Conservation (phyloP, 2,888 invertebrate genomes). For the Gerosis bhagava region DNA sequence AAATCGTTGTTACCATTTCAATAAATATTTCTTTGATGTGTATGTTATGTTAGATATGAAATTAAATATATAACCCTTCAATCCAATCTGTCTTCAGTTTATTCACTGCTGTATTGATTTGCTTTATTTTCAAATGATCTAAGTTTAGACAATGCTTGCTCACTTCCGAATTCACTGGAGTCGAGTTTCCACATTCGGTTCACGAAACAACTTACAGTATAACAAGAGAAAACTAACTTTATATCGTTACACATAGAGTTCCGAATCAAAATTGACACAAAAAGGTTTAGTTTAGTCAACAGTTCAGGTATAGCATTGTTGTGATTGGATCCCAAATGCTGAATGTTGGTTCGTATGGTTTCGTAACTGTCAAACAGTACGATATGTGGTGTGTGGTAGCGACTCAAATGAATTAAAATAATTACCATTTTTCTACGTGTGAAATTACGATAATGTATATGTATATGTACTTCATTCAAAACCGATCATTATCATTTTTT, state of each 20-base stretch:
- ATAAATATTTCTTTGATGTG: no score
- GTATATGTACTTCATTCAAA: no score
- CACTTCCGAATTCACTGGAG: constrained; percentile 52
- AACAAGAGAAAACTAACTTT: constrained; percentile 33
- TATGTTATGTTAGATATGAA: no score
- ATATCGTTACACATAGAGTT: constrained; percentile 19
- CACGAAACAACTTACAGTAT: constrained; percentile 34
- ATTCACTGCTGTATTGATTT: constrained; percentile 11
- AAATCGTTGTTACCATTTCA: no score
- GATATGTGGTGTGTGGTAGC: no score
- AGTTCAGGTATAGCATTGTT: constrained; percentile 33
- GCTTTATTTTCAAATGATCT: constrained; percentile 23
- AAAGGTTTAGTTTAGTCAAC: constrained; percentile 36
- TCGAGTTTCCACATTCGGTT: constrained; percentile 56
- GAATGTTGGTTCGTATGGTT: constrained; percentile 4
- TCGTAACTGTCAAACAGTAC: background rate
- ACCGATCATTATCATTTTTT: no score
- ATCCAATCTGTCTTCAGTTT: constrained; percentile 1
- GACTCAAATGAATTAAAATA: no score
- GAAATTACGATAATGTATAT: no score
- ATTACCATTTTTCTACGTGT: no score
- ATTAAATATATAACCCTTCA: background rate
- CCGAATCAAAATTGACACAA: constrained; percentile 16
- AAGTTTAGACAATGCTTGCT: constrained; percentile 31
- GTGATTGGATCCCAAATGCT: constrained; percentile 21